Conservation (phyloP, 2,797 vertebrate species). For the Enteromius fasciolatus region DNA sequence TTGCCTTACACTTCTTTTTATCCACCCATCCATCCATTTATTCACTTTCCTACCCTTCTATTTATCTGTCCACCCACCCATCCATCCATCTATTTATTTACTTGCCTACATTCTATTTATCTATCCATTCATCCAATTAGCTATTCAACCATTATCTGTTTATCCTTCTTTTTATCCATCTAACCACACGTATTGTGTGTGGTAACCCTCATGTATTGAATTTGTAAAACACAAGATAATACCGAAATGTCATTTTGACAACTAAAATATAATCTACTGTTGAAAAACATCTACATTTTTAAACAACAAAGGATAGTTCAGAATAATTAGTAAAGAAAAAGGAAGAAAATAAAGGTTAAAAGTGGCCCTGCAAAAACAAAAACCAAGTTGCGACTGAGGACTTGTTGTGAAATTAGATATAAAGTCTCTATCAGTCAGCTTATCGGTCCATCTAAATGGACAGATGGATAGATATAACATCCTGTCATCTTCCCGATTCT, state of each 20-base stretch:
- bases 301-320: neutral
- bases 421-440: neutral
- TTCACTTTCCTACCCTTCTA: no score
- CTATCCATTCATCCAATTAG: neutral
- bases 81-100: no score
- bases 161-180: neutral
- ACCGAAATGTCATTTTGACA: neutral
- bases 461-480: constrained; percentile 21
- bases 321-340: neutral
- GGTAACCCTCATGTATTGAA: neutral
- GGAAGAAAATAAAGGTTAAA: neutral
- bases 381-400: neutral
- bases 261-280: neutral
- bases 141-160: no score
- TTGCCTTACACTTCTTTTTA: no score
- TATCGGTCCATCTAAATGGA: constrained; percentile 10
- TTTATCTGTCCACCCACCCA: no score
- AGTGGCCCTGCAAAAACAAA: neutral
- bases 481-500: constrained; percentile 31
- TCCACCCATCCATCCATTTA: neutral
- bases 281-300: neutral
- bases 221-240: neutral
- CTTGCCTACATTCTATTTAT: no score
- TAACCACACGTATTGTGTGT: neutral
- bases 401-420: neutral